Conservation (phyloP, 2,113 vertebrate genomes). For the Leucopternis melanops region DNA sequence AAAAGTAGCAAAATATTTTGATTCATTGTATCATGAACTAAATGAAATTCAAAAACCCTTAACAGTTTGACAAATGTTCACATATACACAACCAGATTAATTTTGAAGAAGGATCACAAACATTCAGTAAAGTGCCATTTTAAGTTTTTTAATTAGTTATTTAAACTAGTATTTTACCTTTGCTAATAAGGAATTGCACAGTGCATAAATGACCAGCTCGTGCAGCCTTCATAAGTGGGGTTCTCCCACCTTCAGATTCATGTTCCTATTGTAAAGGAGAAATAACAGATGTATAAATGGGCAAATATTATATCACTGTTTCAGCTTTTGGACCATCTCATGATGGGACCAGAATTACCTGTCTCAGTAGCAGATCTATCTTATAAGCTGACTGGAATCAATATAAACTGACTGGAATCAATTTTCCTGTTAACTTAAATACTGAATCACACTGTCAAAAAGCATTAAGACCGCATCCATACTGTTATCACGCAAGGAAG, state of each 20-base stretch:
- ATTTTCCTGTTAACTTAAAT: not conserved
- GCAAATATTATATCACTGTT: not conserved
- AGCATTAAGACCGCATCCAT: not conserved
- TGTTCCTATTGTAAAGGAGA: conserved; percentile 81
- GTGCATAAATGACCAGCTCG: conserved; percentile 97
- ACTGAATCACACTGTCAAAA: not conserved
- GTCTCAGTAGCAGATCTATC: not conserved
- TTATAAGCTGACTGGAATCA: not conserved
- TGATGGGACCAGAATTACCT: not conserved
- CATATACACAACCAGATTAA: not conserved
- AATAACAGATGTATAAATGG: not conserved
- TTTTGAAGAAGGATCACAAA: not conserved
- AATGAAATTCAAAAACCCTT: not conserved
- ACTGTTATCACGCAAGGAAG: not conserved
- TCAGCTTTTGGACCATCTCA: not conserved
- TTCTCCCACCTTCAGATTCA: conserved; percentile 97
- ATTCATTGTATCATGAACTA: not conserved
- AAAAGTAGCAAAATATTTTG: not conserved
- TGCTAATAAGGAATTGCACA: conserved; percentile 98
- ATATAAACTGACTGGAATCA: not conserved
- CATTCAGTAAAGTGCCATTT: not conserved
- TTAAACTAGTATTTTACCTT: conserved; percentile 75
- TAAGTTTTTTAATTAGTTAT: not conserved
- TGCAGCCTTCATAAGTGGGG: conserved; percentile 97
- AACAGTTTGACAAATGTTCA: not conserved